Evolutionary conservation across 2,113 vertebrate genomes (phyloP), one percentile per base, ranked within the genome.

Genomic region (Lonchura striata): DNA sequence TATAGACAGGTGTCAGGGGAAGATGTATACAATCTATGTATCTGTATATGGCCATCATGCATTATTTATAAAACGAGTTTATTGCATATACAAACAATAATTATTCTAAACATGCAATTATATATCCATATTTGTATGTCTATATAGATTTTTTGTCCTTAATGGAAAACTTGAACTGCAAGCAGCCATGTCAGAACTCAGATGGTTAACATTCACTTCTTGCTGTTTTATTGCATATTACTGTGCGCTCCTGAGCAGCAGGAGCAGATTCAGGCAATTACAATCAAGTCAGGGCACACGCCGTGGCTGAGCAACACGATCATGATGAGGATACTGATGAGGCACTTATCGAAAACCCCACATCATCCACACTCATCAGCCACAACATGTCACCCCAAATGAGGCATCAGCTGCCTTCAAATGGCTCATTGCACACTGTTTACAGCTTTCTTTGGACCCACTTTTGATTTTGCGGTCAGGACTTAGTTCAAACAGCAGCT

Each of bases 241-340:
- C 98, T 97, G 98, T 98, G 98, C 97, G 98, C 98, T 98, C 97
- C 98, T 95, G 99, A 99, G 99, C 99, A 99, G 99, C 99, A 98
- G 99, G 99, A 99, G 99, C 98, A 98, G 99, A 99, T 99, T 99
- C 99, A 98, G 98, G 99, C 99, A 99, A 99, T 99, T 99, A 99
- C 99, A 99, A 99, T 99, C 99, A 99, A 99, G 99, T 99, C 99
- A 99, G 99, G 99, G 99, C 99, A 98, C 99, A 99, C 99, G 99
- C 99, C 98, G 98, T 98, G 98, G 99, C 98, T 98, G 98, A 98
- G 98, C 98, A 98, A 98, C 98, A 98, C 98, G 98, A 96, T 98
- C 99, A 99, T 99, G 99, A 99, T 99, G 98, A 99, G 99, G 99
- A 99, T 99, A 99, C 99, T 99, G 99, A 99, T 99, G 99, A 99